Percentiles rank a stretch among this genome's conserved stretches.
phyloP scores from a whole-genome alignment of 2,113 vertebrate species.

The Sylvia atricapilla region DNA sequence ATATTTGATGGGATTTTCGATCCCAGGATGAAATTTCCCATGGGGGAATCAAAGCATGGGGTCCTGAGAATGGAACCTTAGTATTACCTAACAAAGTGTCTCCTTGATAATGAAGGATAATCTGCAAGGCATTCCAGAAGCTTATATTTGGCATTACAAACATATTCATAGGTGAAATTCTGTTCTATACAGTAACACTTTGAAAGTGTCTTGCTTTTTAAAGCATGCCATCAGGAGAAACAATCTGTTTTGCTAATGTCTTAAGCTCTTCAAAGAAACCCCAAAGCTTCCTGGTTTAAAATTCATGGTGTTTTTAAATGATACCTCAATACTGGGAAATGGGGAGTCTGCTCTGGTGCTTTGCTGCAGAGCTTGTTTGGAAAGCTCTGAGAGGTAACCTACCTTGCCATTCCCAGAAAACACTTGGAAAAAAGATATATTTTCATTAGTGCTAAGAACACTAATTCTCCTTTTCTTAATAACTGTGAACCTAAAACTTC shows the following conservation, averaged over 20 bases:
- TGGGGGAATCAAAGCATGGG: background rate
- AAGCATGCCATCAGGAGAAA: conserved; percentile 47
- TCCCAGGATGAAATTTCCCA: background rate
- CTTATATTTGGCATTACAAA: background rate
- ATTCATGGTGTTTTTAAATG: background rate
- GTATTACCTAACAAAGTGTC: background rate
- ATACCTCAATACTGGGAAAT: background rate
- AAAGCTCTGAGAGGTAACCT: background rate
- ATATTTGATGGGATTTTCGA: background rate
- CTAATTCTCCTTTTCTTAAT: background rate
- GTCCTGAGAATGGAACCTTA: background rate
- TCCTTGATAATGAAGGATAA: background rate
- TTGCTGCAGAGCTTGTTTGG: background rate
- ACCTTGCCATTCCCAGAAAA: background rate
- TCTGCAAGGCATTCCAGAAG: background rate
- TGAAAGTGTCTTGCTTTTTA: conserved; percentile 20
- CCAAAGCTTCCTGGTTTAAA: background rate
- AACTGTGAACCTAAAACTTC: background rate
- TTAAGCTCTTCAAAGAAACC: background rate
- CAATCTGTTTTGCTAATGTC: conserved; percentile 53
- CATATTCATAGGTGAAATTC: conserved; percentile 9
- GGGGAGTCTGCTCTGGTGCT: background rate
- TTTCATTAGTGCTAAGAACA: background rate
- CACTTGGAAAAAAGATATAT: background rate
- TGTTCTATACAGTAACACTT: background rate